Evolutionary conservation across 2,113 vertebrate species (phyloP).

Genomic region (Nestor notabilis): DNA sequence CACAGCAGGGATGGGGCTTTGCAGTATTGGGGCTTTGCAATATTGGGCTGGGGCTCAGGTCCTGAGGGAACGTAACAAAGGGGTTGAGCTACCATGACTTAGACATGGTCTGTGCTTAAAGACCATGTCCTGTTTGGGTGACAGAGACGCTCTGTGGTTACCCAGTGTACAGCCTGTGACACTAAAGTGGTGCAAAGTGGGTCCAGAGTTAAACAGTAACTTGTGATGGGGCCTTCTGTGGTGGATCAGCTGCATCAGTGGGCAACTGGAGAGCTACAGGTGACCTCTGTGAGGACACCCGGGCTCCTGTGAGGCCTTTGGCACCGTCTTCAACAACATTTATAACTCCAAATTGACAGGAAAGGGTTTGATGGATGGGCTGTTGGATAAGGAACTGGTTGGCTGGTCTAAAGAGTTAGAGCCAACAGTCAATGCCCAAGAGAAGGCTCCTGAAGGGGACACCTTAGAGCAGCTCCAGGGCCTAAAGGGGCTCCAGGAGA

Average conservation of each 20-base stretch:
- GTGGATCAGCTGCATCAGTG: fast-evolving
- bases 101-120: background rate
- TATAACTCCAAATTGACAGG: background rate
- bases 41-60: background rate
- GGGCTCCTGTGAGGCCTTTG: background rate
- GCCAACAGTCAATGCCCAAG: background rate
- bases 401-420: background rate
- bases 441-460: background rate
- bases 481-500: background rate
- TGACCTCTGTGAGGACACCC: background rate
- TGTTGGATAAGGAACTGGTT: background rate
- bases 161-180: background rate
- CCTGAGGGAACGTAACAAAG: background rate
- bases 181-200: background rate
- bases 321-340: fast-evolving
- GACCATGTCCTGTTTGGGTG: background rate
- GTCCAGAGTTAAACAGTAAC: too few species aligned
- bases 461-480: background rate
- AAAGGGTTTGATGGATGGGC: background rate
- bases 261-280: too few species aligned
- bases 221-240: background rate
- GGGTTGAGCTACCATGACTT: too few species aligned
- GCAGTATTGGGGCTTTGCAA: background rate
- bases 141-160: background rate
- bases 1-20: background rate